These are phyloP conservation scores for Gadopsis bispinosus DNA, from an alignment of 2,797 vertebrate species.

Conservation along the genomic window DNA sequence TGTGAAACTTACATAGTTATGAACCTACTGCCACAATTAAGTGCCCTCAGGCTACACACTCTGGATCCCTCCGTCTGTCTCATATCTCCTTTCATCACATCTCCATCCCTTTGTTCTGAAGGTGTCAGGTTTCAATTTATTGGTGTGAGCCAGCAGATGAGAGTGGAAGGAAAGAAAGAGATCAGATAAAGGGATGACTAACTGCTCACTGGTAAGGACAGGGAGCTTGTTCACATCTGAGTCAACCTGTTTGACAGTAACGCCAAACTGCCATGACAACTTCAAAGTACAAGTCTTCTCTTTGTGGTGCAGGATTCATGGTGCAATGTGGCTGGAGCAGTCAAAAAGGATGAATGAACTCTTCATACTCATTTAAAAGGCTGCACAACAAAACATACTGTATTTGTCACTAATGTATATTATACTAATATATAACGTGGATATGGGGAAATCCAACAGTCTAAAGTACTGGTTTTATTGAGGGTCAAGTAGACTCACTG, in stretches of 20 bases:
- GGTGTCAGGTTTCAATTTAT: slow-evolving; percentile 51
- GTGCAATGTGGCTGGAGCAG: neutral
- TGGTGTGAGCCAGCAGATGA: slow-evolving; percentile 27
- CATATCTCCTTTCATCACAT: slow-evolving; percentile 54
- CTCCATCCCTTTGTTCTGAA: slow-evolving; percentile 45
- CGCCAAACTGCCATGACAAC: neutral
- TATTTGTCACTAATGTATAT: neutral
- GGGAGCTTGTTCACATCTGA: slow-evolving; percentile 20
- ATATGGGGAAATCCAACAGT: neutral
- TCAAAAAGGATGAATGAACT: slow-evolving; percentile 5
- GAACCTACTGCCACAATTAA: slow-evolving; percentile 39
- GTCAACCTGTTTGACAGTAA: slow-evolving; percentile 15
- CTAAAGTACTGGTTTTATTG: neutral
- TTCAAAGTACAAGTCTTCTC: neutral
- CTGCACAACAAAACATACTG: neutral
- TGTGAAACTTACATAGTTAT: slow-evolving; percentile 45
- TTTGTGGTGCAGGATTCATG: neutral
- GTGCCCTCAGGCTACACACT: slow-evolving; percentile 23
- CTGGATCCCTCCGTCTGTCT: slow-evolving; percentile 36
- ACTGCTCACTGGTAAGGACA: slow-evolving; percentile 29
- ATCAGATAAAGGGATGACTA: slow-evolving; percentile 47
- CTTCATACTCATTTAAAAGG: neutral
- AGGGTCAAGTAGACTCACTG: slow-evolving; percentile 9
- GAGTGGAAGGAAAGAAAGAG: slow-evolving; percentile 6
- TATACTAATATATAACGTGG: neutral